Base-by-base conservation (phyloP, 2,888 invertebrate genomes). In the Caenorhabditis sp. region DNA sequence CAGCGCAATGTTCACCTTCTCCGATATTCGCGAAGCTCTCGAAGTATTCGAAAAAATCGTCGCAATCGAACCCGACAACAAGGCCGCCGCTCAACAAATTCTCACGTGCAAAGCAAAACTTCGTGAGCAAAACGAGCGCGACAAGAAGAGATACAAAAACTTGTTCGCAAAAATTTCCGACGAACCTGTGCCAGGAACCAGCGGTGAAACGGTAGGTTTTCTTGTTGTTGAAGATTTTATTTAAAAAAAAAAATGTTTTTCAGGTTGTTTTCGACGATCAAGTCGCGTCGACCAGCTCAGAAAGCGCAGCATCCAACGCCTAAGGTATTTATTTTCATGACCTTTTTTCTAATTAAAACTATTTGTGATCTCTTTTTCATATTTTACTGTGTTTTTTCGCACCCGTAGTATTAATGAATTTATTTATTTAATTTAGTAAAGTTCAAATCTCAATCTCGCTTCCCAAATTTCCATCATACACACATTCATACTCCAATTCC, bases 71-170 rank as follows among this genome's bases (percentile, higher is more conserved):
- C 93, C 95, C 0, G 91, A 92, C 66, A 97, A 97, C 89, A 93
- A 91, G 75, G 86, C 86, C 0, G 84, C 86, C 14, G 66, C 73
- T 26, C 82, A 85, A 76, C 82, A 86, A 67, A 90, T 94, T 1
- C 72, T 83, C 49, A 88, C 92, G 62, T 94, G 94, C 77, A 78
- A 92, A 73, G 91, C 92, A 69, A 90, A 92, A 72, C 90, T 95
- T 21, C 93, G 92, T 88, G 92, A 93, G 19, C 94, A 94, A 51
- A 77, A 92, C 70, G 91, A 92, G 69, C 90, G 92, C 21, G 93
- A 93, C 88, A 92, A 93, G 79, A 92, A 93, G 84, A 91, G 92
- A 43, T 97, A 95, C 89, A 93, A 93, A 17, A 95, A 94, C 89
- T 95, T 97, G 94, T 97, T 97, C 89, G 93, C 94, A 83, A 95